Base-by-base conservation (phyloP, 2,113 vertebrate species). In the Ammodytes marinus region DNA sequence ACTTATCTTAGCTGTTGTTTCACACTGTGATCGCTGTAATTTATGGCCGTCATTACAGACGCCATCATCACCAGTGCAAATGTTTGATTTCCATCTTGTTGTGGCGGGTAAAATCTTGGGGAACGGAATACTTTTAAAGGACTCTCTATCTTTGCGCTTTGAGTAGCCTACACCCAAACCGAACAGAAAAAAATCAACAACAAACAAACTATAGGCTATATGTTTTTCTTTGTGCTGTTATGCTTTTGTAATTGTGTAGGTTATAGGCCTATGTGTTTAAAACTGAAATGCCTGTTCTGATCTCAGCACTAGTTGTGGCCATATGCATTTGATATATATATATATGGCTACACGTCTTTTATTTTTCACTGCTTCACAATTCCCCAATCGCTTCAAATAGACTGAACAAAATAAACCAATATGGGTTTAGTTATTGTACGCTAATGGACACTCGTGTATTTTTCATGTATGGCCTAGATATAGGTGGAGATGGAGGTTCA, bases 61-160 rank as follows among this genome's bases (percentile, higher is more conserved):
- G 82, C 76, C 86, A 91, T 93, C 88, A 91, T 91, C 87, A 84
- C 85, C 84, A 66, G 67, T 74, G 85, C 88, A 88, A 90, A 89
- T 91, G 90, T 91, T 93, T 91, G 91, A 91, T 91, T 93, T 90
- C 71, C 77, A 91, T 90, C 82, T 81, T 82, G 79, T 79, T 87
- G 85, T 84, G 90, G 27, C 27, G 79, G 54, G 74, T 70, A 76
- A 88, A 81, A 84, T 87, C 82, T 70, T 39, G 52, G n/a, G 39
- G 61, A 75, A 60, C n/a, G 17, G 54, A 27, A 37, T 37, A 7
- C 79, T 43, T 84, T 82, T 64, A 68, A 65, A 69, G 49, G 58
- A 67, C 12, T 58, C 12, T 58, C 5, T 39, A 7, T 49, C 42
- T 58, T 12, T 14, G 53, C 15, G 39, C 40, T 73, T 72, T 63